These are phyloP conservation scores for Heteromormyrus szaboi DNA, from an alignment of 2,797 vertebrate genomes.

Conservation along the genomic window DNA sequence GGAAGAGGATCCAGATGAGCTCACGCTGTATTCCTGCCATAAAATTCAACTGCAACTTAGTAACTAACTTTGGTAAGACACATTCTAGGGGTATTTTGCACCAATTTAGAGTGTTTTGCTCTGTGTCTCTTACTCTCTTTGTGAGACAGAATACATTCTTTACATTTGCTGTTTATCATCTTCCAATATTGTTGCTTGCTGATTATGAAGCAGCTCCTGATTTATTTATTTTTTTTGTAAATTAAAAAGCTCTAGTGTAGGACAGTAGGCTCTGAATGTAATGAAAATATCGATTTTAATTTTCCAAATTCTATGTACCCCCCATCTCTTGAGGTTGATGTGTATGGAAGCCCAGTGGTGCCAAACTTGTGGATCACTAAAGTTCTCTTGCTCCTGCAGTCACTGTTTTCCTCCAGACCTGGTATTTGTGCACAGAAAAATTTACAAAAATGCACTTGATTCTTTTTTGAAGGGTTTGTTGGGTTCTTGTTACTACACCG, in stretches of 20 bases:
- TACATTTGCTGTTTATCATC: slow-evolving; percentile 49
- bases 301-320: slow-evolving; percentile 48
- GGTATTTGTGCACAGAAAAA: neutral
- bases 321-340: slow-evolving; percentile 35
- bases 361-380: neutral
- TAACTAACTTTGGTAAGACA: neutral
- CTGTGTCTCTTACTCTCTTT: neutral
- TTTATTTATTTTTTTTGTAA: slow-evolving; percentile 42
- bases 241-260: slow-evolving; percentile 36
- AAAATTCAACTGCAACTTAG: neutral
- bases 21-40: neutral
- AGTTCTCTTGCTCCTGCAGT: neutral
- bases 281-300: slow-evolving; percentile 84
- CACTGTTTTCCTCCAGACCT: neutral
- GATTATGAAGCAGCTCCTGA: slow-evolving; percentile 13
- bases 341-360: slow-evolving; percentile 35
- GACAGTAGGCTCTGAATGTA: slow-evolving; percentile 55
- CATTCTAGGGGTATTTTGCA: neutral
- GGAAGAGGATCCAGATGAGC: neutral
- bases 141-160: neutral
- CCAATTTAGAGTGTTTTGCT: neutral
- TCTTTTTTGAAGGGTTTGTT: neutral
- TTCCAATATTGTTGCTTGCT: slow-evolving; percentile 58
- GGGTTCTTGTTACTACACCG: neutral
- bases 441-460: neutral